A percentile compares a stretch with the other conserved stretches of the same genome.
These are phyloP conservation scores for Magallana gigas DNA, from an alignment of 1,140 invertebrate genomes.

Conservation along the genomic window DNA sequence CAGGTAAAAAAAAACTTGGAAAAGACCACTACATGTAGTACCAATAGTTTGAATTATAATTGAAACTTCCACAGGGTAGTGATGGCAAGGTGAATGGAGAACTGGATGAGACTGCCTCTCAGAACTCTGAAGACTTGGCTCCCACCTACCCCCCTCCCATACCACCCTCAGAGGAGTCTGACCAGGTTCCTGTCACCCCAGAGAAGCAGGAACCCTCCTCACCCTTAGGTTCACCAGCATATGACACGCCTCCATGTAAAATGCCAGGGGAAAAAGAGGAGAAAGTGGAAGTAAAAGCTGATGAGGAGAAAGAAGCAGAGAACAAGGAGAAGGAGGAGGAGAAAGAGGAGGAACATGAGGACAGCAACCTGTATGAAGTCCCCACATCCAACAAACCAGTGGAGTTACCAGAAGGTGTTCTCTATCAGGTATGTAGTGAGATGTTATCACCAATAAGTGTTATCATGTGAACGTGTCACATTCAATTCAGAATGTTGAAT, in stretches of 20 bases:
- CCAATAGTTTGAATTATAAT: no score
- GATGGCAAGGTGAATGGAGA: constrained; percentile 57
- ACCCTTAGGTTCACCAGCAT: constrained; percentile 18
- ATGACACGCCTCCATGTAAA: constrained; percentile 7
- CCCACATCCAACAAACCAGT: constrained; percentile 62
- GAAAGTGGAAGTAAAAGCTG: not conserved
- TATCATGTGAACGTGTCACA: not conserved
- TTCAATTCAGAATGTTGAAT: not conserved
- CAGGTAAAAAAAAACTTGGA: no score
- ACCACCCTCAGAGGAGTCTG: constrained; percentile 40
- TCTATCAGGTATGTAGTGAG: constrained; percentile 58
- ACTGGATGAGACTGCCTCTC: constrained; percentile 6
- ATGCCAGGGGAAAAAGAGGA: not conserved
- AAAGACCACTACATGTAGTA: no score
- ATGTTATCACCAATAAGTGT: not conserved
- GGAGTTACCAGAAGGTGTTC: constrained; percentile 55
- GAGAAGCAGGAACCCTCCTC: not conserved
- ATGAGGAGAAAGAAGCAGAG: not conserved
- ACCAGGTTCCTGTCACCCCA: not conserved
- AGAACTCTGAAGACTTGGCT: constrained; percentile 20
- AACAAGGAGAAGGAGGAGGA: constrained; percentile 31
- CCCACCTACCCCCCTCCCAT: constrained; percentile 54
- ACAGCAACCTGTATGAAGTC: constrained; percentile 58
- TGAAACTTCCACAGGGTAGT: not conserved
- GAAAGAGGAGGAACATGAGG: constrained; percentile 51